These are phyloP conservation scores for Lasioglossum zephyrum DNA, from an alignment of 2,888 invertebrate species.

Conservation along the genomic window DNA sequence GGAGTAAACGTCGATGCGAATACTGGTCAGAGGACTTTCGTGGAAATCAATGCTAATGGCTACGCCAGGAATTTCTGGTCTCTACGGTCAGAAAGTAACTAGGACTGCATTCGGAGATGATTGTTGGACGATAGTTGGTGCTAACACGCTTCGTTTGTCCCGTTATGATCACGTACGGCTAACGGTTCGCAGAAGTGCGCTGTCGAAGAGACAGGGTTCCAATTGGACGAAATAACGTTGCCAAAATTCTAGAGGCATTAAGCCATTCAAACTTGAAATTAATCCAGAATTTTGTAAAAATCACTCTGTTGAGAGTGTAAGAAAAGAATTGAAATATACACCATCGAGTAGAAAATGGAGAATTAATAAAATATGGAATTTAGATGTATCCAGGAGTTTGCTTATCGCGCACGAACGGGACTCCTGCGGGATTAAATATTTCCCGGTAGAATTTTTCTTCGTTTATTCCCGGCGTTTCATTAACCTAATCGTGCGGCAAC, in stretches of 20 bases:
- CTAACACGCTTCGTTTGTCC: not conserved
- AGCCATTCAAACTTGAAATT: not conserved
- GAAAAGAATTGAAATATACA: not conserved
- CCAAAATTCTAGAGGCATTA: not conserved
- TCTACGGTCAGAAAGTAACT: not conserved
- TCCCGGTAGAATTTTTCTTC: not conserved
- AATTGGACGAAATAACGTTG: not conserved
- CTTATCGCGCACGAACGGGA: not conserved
- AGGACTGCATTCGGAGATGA: not conserved
- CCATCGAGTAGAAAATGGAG: not conserved
- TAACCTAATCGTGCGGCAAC: not conserved
- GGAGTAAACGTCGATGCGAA: not conserved
- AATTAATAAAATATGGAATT: not conserved
- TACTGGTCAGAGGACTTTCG: not conserved
- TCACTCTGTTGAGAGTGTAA: not conserved
- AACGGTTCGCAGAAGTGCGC: not conserved
- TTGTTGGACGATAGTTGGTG: not conserved
- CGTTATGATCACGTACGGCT: not conserved
- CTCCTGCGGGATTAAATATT: conserved; percentile 4
- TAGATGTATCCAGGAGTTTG: not conserved
- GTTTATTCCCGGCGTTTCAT: not conserved
- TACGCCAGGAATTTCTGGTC: not conserved
- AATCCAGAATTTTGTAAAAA: not conserved
- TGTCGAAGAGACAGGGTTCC: not conserved
- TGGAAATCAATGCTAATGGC: not conserved